Base-by-base conservation (phyloP, 2,888 invertebrate species). In the Atrina japonica region DNA sequence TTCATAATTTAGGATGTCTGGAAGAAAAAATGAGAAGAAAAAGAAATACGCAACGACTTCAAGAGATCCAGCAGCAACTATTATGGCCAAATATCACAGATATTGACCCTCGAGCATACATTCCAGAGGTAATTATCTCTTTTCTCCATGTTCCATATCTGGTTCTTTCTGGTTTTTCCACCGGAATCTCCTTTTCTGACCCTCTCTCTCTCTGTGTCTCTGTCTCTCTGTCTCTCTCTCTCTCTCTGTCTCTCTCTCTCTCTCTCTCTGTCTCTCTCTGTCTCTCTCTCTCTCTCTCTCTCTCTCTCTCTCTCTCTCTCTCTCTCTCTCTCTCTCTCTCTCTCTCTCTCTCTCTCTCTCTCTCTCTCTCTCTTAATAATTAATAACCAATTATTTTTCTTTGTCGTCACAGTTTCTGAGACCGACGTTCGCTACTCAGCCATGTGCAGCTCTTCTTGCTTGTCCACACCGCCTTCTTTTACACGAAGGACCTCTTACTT, bases 1-100 rank as follows among this genome's bases (percentile, higher is more conserved):
- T n/a, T n/a, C n/a, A 21, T 50, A 21, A 70, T 76, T 45, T 84
- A 93, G 93, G 92, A 73, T 92, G 92, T 73, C 90, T 93, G 55
- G 93, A 93, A 83, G 93, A 93, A 80, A 93, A 93, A 80, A 93
- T 93, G 90, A 92, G 92, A 81, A 93, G 93, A 93, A 87, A 93
- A 63, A 93, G 93, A 83, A 93, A 93, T 83, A 93, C 93, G 84
- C 93, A 93, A 77, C 87, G 93, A 23, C 89, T 93, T 1, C 91
- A 93, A 75, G 93, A 93, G 82, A 92, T 93, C 49, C 93, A 93
- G 78, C 90, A 92, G 53, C 93, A 92, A 82, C 91, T 93, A 45
- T 89, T 93, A 1, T 93, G 93, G 93, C 93, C 93, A 30, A 91
- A 92, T 7, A 91, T 93, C 45, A 88, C 91, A 40, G 93, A 93